phyloP scores from a whole-genome alignment of 2,797 vertebrate species.

The Chrysocyon brachyurus region DNA sequence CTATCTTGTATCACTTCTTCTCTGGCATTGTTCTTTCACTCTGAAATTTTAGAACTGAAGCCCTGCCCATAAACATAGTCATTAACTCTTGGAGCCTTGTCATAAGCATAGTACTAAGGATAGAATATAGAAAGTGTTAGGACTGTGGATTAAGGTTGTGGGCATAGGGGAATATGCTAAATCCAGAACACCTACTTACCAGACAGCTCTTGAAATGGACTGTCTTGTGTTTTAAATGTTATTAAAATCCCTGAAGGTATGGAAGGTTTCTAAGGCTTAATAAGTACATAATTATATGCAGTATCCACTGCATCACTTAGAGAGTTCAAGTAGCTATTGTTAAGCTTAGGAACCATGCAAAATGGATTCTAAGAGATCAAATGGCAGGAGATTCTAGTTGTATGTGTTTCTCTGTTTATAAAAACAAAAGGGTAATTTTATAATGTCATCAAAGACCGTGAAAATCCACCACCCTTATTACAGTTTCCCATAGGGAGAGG shows the following conservation, averaged over 20 bases:
- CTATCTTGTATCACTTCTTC: background rate
- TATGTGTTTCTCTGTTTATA: background rate
- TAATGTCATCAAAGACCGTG: background rate
- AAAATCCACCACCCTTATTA: background rate
- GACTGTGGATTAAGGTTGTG: background rate
- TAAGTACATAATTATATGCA: background rate
- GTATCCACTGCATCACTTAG: background rate
- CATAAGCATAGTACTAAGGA: background rate
- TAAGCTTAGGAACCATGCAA: background rate
- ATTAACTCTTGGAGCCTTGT: background rate
- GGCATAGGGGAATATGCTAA: background rate
- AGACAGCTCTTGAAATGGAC: background rate
- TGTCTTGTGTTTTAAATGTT: background rate
- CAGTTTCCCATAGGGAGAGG: background rate
- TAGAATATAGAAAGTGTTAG: background rate
- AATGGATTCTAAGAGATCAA: background rate
- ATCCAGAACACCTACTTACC: background rate
- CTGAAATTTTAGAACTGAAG: background rate
- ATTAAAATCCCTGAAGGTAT: background rate
- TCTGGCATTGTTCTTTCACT: background rate
- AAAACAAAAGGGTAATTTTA: conserved; percentile 1
- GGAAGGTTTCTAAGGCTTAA: background rate
- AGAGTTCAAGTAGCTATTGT: background rate
- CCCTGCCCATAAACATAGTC: background rate
- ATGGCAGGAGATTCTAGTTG: background rate